Conservation (phyloP, 2,888 invertebrate genomes). For the Drosophila formosana region DNA sequence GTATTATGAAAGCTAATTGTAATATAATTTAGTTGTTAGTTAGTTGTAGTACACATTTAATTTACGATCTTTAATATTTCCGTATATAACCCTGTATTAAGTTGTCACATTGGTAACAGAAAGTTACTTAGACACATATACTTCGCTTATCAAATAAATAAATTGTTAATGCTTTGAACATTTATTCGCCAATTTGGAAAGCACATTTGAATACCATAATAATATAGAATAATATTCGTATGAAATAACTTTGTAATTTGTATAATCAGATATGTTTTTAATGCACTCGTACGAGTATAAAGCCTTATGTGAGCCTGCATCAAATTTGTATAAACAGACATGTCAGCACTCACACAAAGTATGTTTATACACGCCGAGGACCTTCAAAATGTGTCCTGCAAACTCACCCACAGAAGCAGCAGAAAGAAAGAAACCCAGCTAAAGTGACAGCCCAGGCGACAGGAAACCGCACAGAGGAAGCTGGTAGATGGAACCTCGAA, state of each 20-base stretch:
- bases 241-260: constrained; percentile 11
- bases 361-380: not conserved
- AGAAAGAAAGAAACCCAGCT: not conserved
- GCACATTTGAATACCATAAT: not conserved
- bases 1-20: too few species aligned
- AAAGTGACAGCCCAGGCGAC: constrained; percentile 14
- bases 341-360: constrained; percentile 15
- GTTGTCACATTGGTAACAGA: too few species aligned
- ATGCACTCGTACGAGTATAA: constrained; percentile 6
- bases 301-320: not conserved
- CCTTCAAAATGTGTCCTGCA: not conserved
- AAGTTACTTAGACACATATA: too few species aligned
- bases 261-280: constrained; percentile 10
- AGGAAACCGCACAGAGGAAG: constrained; percentile 10
- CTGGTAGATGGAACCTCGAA: constrained; percentile 3
- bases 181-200: too few species aligned
- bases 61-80: too few species aligned
- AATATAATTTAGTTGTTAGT: too few species aligned
- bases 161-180: too few species aligned
- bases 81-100: too few species aligned
- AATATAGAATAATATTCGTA: not conserved
- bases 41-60: too few species aligned
- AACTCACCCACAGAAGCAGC: constrained; percentile 42
- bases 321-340: constrained; percentile 7
- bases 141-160: too few species aligned